phyloP scores from a whole-genome alignment of 2,113 vertebrate genomes.

The Aldabrachelys gigantea region DNA sequence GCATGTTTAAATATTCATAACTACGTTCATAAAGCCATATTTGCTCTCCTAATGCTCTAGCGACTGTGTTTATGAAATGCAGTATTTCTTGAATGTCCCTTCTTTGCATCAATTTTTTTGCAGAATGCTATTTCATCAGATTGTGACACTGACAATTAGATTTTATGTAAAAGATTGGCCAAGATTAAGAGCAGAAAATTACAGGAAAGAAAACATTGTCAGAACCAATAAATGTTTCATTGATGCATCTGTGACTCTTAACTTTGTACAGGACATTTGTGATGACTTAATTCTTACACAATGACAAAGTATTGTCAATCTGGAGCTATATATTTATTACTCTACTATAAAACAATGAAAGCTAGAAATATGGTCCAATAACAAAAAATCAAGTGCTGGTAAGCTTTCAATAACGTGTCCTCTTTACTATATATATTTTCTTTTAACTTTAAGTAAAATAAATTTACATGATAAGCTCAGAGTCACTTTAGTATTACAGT shows the following conservation, averaged over 20 bases:
- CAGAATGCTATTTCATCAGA: slow-evolving; percentile 31
- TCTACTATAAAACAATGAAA: not conserved
- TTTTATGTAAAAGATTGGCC: not conserved
- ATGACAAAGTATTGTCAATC: not conserved
- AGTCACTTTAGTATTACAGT: not conserved
- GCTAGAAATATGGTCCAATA: not conserved
- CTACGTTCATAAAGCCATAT: slow-evolving; percentile 77
- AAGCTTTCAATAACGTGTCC: not conserved
- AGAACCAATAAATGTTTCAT: not conserved
- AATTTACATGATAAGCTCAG: not conserved
- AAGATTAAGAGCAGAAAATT: slow-evolving; percentile 45
- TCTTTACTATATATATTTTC: not conserved
- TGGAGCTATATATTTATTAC: slow-evolving; percentile 9
- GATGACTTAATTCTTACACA: not conserved
- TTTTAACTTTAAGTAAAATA: not conserved
- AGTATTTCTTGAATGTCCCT: slow-evolving; percentile 73
- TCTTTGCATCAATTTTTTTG: slow-evolving; percentile 55
- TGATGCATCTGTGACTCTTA: not conserved
- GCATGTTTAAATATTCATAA: slow-evolving; percentile 83
- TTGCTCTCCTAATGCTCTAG: slow-evolving; percentile 73
- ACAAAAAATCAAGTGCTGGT: not conserved
- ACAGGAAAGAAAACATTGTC: slow-evolving; percentile 28
- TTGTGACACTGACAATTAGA: not conserved
- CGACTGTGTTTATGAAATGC: slow-evolving; percentile 79
- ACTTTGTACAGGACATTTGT: not conserved